These are phyloP conservation scores for Platynereis dumerilii DNA, from an alignment of 2,888 invertebrate genomes.

Conservation along the genomic window DNA sequence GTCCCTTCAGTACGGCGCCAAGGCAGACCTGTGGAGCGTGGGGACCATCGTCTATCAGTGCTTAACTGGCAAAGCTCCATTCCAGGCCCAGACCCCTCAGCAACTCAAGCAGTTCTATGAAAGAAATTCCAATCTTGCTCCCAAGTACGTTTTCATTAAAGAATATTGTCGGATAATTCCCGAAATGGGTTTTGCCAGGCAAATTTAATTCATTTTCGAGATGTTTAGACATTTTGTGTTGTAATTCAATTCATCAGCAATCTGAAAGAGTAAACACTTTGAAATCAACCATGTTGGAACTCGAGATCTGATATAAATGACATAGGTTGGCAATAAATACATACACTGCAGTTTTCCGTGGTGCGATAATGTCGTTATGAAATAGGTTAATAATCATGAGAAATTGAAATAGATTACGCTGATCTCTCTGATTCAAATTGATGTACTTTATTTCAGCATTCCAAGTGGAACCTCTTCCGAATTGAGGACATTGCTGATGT, in stretches of 20 bases:
- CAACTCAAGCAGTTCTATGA: constrained; percentile 97
- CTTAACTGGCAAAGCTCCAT: constrained; percentile 97
- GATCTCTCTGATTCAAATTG: no score
- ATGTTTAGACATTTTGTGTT: no score
- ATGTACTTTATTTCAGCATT: constrained; percentile 74
- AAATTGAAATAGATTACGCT: no score
- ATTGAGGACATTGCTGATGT: constrained; percentile 79
- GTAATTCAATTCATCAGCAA: no score
- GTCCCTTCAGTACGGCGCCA: constrained; percentile 97
- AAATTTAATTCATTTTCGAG: neutral
- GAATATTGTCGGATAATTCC: no score
- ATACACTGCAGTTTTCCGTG: no score
- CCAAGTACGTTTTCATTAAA: constrained; percentile 61
- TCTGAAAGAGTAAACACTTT: no score
- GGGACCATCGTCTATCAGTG: constrained; percentile 99
- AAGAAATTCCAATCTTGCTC: constrained; percentile 73
- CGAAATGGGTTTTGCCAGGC: neutral
- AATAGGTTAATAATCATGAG: no score
- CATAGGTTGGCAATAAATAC: no score
- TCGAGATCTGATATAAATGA: no score
- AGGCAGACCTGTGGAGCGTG: constrained; percentile 98
- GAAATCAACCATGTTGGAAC: no score
- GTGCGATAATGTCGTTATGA: no score
- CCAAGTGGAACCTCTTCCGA: constrained; percentile 91
- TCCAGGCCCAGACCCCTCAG: constrained; percentile 96